phyloP scores from a whole-genome alignment of 2,113 vertebrate genomes.

The Himantopus leucocephalus region DNA sequence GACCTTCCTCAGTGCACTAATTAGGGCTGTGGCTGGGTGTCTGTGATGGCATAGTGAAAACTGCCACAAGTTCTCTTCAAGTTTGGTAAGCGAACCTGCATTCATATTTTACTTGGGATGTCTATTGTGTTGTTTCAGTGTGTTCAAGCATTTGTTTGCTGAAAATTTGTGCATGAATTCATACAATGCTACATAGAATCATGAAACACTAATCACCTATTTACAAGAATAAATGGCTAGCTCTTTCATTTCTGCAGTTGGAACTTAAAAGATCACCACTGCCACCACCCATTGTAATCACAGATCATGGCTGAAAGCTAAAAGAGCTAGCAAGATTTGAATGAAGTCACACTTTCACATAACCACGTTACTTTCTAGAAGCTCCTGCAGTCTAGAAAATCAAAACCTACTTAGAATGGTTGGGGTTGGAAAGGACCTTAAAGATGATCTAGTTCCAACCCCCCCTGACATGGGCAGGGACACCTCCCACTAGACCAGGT shows the following conservation, averaged over 20 bases:
- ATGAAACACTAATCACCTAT: background rate
- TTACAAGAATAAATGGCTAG: background rate
- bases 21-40: fast-evolving
- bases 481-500: background rate
- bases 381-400: background rate
- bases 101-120: background rate
- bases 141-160: background rate
- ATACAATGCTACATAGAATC: background rate
- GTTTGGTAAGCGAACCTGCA: background rate
- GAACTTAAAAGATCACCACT: background rate
- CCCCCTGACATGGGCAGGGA: background rate
- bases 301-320: background rate
- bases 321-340: background rate
- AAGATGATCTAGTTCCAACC: background rate
- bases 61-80: background rate
- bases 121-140: background rate
- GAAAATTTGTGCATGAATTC: background rate
- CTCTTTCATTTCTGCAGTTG: background rate
- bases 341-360: background rate
- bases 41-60: background rate
- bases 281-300: background rate
- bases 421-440: background rate
- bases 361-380: background rate
- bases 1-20: background rate
- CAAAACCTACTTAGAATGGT: background rate